Conservation (phyloP, 2,797 vertebrate species). For the Coregonus sp. region DNA sequence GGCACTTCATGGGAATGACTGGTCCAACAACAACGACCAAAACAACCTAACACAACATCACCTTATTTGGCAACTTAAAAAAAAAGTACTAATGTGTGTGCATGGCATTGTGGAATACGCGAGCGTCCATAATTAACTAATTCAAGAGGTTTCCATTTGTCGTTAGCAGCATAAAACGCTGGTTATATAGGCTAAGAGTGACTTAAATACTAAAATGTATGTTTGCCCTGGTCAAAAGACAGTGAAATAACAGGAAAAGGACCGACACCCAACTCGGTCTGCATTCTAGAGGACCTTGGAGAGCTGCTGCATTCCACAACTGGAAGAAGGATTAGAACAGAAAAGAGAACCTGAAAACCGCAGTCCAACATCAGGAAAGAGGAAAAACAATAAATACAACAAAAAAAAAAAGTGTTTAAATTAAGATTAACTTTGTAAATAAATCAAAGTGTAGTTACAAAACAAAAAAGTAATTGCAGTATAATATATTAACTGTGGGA, state of each 20-base stretch:
- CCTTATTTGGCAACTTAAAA: conserved; percentile 30
- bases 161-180: conserved; percentile 9
- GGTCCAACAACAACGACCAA: conserved; percentile 26
- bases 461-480: conserved; percentile 80
- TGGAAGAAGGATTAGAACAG: conserved; percentile 30
- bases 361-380: conserved; percentile 78
- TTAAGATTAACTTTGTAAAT: conserved; percentile 85
- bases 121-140: conserved; percentile 15
- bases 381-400: conserved; percentile 84
- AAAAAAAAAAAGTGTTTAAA: conserved; percentile 71
- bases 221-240: conserved; percentile 25
- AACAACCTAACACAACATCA: too few species aligned
- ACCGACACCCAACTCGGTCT: conserved; percentile 29
- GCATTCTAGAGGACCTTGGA: conserved; percentile 27
- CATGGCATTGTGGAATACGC: conserved; percentile 7
- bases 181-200: conserved; percentile 14
- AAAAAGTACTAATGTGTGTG: conserved; percentile 17
- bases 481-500: conserved; percentile 92
- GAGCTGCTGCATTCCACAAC: conserved; percentile 1
- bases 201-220: conserved; percentile 1
- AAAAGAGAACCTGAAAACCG: conserved; percentile 76
- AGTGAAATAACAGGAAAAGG: conserved; percentile 27
- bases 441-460: conserved; percentile 85
- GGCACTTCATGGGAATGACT: conserved; percentile 76
- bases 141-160: conserved; percentile 29